Percentiles rank a stretch among this genome's conserved stretches.
These are phyloP conservation scores for Gephyroberyx darwinii DNA, from an alignment of 2,797 vertebrate genomes.

Conservation along the genomic window DNA sequence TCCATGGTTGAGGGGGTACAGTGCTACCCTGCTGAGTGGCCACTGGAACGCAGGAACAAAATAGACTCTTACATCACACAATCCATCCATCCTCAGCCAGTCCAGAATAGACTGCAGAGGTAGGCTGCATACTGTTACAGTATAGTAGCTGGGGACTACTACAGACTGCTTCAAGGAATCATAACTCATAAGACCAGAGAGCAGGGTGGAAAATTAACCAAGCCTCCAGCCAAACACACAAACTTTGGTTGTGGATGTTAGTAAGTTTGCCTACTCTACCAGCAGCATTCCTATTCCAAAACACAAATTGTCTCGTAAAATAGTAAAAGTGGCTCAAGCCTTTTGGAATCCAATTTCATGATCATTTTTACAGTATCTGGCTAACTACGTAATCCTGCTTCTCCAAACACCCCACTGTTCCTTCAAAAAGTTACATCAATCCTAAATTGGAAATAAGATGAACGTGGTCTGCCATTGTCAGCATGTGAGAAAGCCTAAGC, in stretches of 20 bases:
- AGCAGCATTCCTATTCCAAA: not conserved
- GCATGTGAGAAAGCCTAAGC: not conserved
- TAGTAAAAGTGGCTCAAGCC: not conserved
- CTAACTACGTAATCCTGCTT: not conserved
- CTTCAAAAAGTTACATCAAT: not conserved
- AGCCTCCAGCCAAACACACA: not conserved
- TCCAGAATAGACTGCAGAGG: constrained; percentile 79
- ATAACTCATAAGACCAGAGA: not conserved
- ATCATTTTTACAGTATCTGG: not conserved
- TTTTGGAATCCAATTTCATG: not conserved
- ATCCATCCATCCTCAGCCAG: constrained; percentile 63
- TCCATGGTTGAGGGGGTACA: constrained; percentile 60
- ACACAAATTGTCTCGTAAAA: not conserved
- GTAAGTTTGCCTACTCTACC: too few species aligned
- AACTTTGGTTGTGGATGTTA: too few species aligned
- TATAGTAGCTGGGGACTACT: constrained; percentile 36
- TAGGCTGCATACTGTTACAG: constrained; percentile 61
- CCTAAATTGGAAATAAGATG: not conserved
- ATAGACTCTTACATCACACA: constrained; percentile 80
- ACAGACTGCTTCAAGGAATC: constrained; percentile 42
- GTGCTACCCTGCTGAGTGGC: constrained; percentile 57
- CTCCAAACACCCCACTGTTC: not conserved
- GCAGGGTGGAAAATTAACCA: not conserved
- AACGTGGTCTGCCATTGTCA: not conserved
- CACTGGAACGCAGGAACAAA: constrained; percentile 67